Percentiles rank a stretch among this genome's conserved stretches.
phyloP scores from a whole-genome alignment of 2,888 invertebrate species.

The Euplagia quadripunctaria region DNA sequence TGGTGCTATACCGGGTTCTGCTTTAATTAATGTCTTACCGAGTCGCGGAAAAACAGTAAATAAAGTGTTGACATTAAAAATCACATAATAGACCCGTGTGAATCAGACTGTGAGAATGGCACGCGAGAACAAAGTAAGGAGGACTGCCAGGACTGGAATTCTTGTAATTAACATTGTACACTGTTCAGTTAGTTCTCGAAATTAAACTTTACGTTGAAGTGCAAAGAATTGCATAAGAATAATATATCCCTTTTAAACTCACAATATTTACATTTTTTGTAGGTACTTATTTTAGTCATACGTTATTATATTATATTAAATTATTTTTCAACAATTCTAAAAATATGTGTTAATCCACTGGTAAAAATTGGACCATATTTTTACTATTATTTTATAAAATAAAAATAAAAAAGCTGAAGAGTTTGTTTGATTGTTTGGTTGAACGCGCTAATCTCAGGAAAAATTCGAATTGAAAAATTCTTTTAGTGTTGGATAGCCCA shows the following conservation, averaged over 20 bases:
- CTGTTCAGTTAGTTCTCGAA: conserved; percentile 25
- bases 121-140: conserved; percentile 58
- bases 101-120: conserved; percentile 79
- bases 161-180: conserved; percentile 25
- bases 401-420: too few relatives aligned
- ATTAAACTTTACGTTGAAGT: conserved; percentile 7
- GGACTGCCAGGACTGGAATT: conserved; percentile 33
- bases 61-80: conserved; percentile 33
- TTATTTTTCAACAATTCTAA: too few relatives aligned
- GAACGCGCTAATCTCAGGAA: too few relatives aligned
- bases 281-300: too few relatives aligned
- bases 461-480: too few relatives aligned
- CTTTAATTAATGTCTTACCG: not conserved
- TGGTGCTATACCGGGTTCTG: not conserved
- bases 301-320: too few relatives aligned
- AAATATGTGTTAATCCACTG: too few relatives aligned
- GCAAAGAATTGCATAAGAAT: not conserved
- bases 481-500: too few relatives aligned
- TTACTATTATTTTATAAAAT: too few relatives aligned
- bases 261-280: not conserved
- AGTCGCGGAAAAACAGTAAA: conserved; percentile 1
- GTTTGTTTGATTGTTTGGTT: too few relatives aligned
- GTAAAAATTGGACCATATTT: too few relatives aligned
- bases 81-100: conserved; percentile 69
- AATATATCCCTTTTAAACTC: not conserved